Base-by-base conservation (phyloP, 2,888 invertebrate species). In the Acrobasis consociella region DNA sequence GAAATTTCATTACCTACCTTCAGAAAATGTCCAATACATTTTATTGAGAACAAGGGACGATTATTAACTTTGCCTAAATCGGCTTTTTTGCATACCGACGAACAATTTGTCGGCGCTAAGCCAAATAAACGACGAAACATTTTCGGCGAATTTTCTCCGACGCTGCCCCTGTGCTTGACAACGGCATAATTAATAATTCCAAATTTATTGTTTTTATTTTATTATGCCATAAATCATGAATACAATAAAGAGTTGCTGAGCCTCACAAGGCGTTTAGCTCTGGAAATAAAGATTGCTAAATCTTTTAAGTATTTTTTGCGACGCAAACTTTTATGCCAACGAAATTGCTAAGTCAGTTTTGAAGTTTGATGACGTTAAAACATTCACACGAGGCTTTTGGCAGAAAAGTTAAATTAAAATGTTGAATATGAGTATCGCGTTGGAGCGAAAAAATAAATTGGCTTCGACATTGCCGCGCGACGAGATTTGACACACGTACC, bases 121-220 rank as follows among this genome's bases (percentile, higher is more conserved):
- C 53, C 53, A 31, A 42, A 46, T 37, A 37, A 42, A 37, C 17
- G 53, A 49, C 16, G 46, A 55, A 51, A 49, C 13, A 49, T 55
- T 55, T 61, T 49, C 55, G n/a, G 49, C 38, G 17, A 49, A 49
- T 55, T 55, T 55, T 55, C 61, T 49, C 38, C 55, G 49, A 51
- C 50, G 50, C 37, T 50, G 46, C 49, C 22, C 5, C 22, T 58
- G 58, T 10, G n/a, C 61, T 61, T 61, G 61, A 61, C 61, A 61
- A 37, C 46, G 11, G 9, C 49, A 17, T 61, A 61, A 61, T 61
- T 61, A 61, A 61, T 61, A 55, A 55, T 46, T 15, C 46, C 37
- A 49, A 46, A 61, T 55, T 61, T 53, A 61, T 61, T 61, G 46
- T 53, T 52, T 52, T 50, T 59, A 50, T 50, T 59, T 51, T 51